phyloP scores from a whole-genome alignment of 2,888 invertebrate genomes.

The Chalcis sispes region DNA sequence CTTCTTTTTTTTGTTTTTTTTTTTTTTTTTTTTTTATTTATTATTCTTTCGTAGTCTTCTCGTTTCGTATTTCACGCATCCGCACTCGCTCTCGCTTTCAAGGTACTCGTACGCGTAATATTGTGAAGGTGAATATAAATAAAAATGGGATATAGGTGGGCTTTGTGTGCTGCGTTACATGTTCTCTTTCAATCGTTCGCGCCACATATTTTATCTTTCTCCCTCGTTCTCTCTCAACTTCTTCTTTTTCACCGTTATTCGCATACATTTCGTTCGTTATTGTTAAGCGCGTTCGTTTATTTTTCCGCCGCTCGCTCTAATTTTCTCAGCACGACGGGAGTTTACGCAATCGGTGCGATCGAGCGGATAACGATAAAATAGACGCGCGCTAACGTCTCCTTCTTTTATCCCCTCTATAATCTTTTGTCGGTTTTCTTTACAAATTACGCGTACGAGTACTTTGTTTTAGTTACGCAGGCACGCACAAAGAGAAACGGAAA shows the following conservation, averaged over 20 bases:
- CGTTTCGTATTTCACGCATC: neutral
- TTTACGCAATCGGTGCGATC: neutral
- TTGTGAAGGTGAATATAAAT: too few species aligned
- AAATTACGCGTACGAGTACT: neutral
- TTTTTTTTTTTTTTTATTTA: neutral
- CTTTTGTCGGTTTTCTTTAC: too few species aligned
- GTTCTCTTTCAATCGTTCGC: too few species aligned
- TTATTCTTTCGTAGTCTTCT: too few species aligned
- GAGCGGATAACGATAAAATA: neutral
- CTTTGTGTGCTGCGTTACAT: too few species aligned
- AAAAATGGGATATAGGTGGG: too few species aligned
- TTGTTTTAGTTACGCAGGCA: neutral
- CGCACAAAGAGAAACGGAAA: conserved; percentile 4
- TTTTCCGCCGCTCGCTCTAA: neutral
- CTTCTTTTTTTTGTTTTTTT: too few species aligned
- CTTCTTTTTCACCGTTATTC: too few species aligned
- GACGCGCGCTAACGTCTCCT: neutral
- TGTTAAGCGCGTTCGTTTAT: too few species aligned
- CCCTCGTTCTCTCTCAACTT: neutral
- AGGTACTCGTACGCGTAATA: neutral
- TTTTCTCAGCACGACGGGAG: neutral
- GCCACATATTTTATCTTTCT: too few species aligned
- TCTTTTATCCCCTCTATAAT: neutral
- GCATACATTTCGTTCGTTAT: too few species aligned
- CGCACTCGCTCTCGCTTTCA: neutral